Evolutionary conservation across 2,888 invertebrate genomes (phyloP), one percentile per base, ranked within the genome.

Genomic region (Oligia latruncula): DNA sequence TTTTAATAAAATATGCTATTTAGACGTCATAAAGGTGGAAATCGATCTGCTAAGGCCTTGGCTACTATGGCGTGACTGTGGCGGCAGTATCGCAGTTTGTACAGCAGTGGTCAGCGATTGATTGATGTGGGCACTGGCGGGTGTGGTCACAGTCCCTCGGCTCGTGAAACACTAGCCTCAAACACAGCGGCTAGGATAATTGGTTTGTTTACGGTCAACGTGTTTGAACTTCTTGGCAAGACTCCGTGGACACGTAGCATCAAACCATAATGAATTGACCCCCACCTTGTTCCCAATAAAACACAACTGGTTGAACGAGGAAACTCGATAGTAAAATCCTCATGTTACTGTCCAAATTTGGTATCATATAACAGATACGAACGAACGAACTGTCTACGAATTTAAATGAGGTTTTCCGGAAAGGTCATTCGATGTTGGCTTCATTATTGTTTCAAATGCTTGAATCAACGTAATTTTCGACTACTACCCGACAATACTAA

Each of bases 51-150:
- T 64, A 35, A 81, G 83, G 79, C 81, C 83, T 83, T 88, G 83
- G 78, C 60, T 81, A 78, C 73, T 64, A 76, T 82, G 80, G 87
- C 88, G 89, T 83, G 90, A 90, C 83, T 86, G 77, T 71, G 80
- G 77, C 66, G 76, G 76, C 83, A 81, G 84, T 86, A 87, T 87
- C 87, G 87, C 80, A 83, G 88, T 90, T 88, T 86, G 90, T 84
- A 84, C 87, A 90, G 89, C 84, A 83, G 85, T 89, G 89, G 88
- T 86, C 88, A 87, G 84, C 87, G 87, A 87, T 92, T 92, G 92
- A 93, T 93, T 89, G 92, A 90, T 90, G 88, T 78, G 90, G 82
- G 82, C 86, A 79, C 85, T 17, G 77, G 83, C 77, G 88, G 90
- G 91, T 88, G 92, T 88, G 90, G 90, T 75, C 80, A 67, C 71